These are phyloP conservation scores for Siniperca obscura DNA, from an alignment of 2,797 vertebrate genomes.

Conservation along the genomic window DNA sequence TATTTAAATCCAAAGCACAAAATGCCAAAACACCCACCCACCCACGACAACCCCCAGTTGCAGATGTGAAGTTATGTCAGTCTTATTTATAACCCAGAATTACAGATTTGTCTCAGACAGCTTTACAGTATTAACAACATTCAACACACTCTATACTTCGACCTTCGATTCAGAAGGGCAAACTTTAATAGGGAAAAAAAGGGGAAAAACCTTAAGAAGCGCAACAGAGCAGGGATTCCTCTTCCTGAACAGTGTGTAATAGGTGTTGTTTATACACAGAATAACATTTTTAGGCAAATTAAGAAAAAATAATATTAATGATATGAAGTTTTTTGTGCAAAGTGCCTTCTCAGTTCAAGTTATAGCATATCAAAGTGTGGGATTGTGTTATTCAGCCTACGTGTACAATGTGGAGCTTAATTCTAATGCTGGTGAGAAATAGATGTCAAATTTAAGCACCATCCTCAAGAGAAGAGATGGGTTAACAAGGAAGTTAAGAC, in stretches of 20 bases:
- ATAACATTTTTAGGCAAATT: neutral
- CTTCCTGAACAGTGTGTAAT: neutral
- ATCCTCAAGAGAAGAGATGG: slow-evolving; percentile 18
- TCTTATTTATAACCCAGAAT: neutral
- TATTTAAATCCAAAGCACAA: neutral
- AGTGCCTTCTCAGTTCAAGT: neutral
- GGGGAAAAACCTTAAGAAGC: neutral
- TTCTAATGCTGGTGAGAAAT: slow-evolving; percentile 33
- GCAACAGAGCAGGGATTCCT: neutral
- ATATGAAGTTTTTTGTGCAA: neutral
- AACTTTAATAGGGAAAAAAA: neutral
- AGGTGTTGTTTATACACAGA: neutral
- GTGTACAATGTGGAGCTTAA: slow-evolving; percentile 25
- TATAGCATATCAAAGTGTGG: neutral
- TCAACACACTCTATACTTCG: neutral
- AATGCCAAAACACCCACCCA: neutral
- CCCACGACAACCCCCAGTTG: neutral
- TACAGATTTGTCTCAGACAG: too few relatives aligned
- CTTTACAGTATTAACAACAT: too few relatives aligned
- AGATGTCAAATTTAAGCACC: slow-evolving; percentile 25
- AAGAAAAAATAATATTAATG: neutral
- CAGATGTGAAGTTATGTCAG: too few relatives aligned
- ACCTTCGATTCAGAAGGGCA: neutral
- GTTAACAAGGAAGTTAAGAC: slow-evolving; percentile 34
- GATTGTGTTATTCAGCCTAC: slow-evolving; percentile 26